These are phyloP conservation scores for Dendrophyllia cribrosa DNA, from an alignment of 64 coral and sea anemone genomes.

Conservation along the genomic window DNA sequence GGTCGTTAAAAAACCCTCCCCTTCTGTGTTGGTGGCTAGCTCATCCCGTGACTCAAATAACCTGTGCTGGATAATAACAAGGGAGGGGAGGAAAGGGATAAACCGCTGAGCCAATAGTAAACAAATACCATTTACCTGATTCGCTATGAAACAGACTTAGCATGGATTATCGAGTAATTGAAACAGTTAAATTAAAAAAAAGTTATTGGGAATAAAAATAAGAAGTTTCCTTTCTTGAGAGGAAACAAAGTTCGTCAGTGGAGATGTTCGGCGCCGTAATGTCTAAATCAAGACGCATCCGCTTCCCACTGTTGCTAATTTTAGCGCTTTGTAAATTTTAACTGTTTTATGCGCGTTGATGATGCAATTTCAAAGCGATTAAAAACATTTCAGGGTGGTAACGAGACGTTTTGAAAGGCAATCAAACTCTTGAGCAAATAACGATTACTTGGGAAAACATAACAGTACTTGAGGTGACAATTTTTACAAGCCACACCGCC, in stretches of 20 bases:
- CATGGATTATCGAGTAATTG: background rate
- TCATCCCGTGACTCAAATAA: too few relatives aligned
- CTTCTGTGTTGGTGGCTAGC: too few relatives aligned
- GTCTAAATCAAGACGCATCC: background rate
- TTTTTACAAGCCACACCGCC: background rate
- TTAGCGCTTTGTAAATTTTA: background rate
- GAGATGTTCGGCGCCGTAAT: background rate
- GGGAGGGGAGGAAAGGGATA: background rate
- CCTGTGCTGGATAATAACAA: background rate
- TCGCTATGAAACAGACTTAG: background rate
- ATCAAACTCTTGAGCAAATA: constrained; percentile 34
- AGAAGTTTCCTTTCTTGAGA: background rate
- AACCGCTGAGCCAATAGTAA: background rate
- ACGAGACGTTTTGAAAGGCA: background rate
- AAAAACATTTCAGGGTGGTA: constrained; percentile 24
- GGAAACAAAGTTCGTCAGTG: background rate
- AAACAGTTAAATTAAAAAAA: too few relatives aligned
- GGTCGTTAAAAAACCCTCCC: too few relatives aligned
- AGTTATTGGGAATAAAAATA: background rate
- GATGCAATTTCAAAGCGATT: constrained; percentile 34
- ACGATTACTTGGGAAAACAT: constrained; percentile 36
- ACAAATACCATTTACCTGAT: too few relatives aligned
- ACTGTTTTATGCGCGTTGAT: background rate
- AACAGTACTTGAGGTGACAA: constrained; percentile 30
- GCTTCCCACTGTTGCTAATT: background rate